Conservation (phyloP, 2,888 invertebrate species). For the Hypsopygia costalis region DNA sequence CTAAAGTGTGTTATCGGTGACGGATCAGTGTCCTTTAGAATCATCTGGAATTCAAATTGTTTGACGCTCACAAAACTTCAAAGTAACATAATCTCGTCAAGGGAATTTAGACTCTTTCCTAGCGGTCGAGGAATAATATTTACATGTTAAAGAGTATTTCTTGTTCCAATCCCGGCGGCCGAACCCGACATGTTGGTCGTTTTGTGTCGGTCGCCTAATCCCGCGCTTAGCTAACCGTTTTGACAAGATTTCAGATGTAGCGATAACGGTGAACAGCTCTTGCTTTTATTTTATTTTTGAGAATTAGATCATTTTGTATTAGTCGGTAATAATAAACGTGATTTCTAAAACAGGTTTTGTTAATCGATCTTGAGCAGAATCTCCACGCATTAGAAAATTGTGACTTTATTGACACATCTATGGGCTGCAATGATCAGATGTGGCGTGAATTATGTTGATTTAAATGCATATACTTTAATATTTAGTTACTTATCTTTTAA, state of each 20-base stretch:
- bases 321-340: neutral
- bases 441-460: no score
- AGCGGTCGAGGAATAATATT: constrained; percentile 18
- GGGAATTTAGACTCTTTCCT: constrained; percentile 32
- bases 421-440: no score
- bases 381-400: no score
- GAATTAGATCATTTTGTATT: neutral
- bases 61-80: constrained; percentile 47
- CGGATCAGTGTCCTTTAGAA: constrained; percentile 72
- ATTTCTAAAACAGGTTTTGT: neutral
- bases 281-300: constrained; percentile 30
- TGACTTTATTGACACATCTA: no score
- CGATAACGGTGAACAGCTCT: constrained; percentile 43
- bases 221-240: constrained; percentile 77
- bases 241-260: constrained; percentile 70
- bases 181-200: constrained; percentile 54
- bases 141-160: constrained; percentile 17
- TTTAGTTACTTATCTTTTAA: no score
- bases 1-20: constrained; percentile 70
- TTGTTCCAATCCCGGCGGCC: constrained; percentile 31
- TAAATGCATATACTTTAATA: no score
- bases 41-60: constrained; percentile 69
- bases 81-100: constrained; percentile 17
- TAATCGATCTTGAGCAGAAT: no score
- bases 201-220: constrained; percentile 73